Percentiles rank a stretch among this genome's conserved stretches.
phyloP scores from a whole-genome alignment of 2,888 invertebrate genomes.

The Plemyria rubiginata region DNA sequence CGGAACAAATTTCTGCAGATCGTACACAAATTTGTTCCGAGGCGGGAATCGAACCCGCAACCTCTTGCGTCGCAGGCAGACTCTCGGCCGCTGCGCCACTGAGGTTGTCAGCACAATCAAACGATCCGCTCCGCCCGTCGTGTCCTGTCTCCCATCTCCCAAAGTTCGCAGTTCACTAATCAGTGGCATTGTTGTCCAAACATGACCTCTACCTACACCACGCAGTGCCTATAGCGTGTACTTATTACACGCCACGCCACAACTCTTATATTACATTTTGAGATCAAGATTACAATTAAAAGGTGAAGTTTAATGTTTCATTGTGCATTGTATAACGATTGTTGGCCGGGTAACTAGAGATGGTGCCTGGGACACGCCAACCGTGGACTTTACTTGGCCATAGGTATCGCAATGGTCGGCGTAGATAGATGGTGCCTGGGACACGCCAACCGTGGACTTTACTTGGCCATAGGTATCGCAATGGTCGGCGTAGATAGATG shows the following conservation, averaged over 20 bases:
- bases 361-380: neutral
- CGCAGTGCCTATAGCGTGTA: neutral
- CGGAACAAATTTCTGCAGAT: too few relatives aligned
- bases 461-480: too few relatives aligned
- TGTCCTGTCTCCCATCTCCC: neutral
- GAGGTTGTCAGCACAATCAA: too few relatives aligned
- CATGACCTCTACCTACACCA: conserved; percentile 12
- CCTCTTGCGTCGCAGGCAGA: too few relatives aligned
- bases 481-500: neutral
- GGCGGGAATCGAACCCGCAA: too few relatives aligned
- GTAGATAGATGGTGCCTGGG: neutral
- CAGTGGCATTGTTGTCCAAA: conserved; percentile 55
- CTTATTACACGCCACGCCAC: neutral
- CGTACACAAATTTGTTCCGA: too few relatives aligned
- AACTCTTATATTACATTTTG: neutral
- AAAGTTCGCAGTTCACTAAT: conserved; percentile 49
- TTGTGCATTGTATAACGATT: conserved; percentile 47
- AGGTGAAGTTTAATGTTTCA: conserved; percentile 52
- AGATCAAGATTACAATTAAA: conserved; percentile 52
- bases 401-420: too few relatives aligned
- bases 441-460: conserved; percentile 1
- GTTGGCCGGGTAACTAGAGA: conserved; percentile 26
- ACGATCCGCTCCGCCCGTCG: neutral
- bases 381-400: conserved; percentile 4
- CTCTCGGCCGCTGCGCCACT: too few relatives aligned